Conservation (phyloP, 2,797 vertebrate species). For the Cynopterus sphinx region DNA sequence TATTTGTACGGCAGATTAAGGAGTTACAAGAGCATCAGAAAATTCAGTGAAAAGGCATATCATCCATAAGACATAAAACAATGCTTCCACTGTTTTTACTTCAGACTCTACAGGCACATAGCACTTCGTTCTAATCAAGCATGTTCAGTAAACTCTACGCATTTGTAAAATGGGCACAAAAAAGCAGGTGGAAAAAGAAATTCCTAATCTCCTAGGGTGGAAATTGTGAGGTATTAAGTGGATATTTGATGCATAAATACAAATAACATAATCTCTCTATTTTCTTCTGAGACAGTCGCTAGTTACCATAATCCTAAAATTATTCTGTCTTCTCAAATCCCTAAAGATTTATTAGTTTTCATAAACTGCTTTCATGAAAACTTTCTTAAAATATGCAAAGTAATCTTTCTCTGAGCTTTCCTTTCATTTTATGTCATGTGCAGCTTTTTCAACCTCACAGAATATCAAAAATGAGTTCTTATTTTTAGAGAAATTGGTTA, state of each 20-base stretch:
- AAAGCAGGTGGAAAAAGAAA: conserved; percentile 69
- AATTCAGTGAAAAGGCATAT: conserved; percentile 76
- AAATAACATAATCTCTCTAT: conserved; percentile 82
- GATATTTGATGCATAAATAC: conserved; percentile 79
- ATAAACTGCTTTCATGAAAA: conserved; percentile 83
- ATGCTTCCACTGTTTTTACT: background rate
- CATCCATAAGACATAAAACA: conserved; percentile 65
- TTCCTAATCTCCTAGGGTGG: conserved; percentile 66
- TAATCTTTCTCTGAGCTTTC: conserved; percentile 80
- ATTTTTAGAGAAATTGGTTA: conserved; percentile 76
- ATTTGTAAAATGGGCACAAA: conserved; percentile 61
- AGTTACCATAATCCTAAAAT: conserved; percentile 83
- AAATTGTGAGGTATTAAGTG: conserved; percentile 79
- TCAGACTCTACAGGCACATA: conserved; percentile 53
- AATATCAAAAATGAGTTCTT: conserved; percentile 72
- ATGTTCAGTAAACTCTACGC: conserved; percentile 6
- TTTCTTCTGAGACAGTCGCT: conserved; percentile 75
- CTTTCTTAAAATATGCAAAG: conserved; percentile 74
- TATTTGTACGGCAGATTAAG: conserved; percentile 70
- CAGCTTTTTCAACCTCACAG: conserved; percentile 74
- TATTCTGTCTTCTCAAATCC: conserved; percentile 80
- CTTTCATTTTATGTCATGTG: conserved; percentile 75
- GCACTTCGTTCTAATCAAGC: conserved; percentile 27
- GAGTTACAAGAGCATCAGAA: conserved; percentile 67
- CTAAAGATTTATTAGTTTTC: conserved; percentile 84